These are phyloP conservation scores for Octopus sinensis DNA, from an alignment of 1,140 invertebrate species.

Conservation along the genomic window DNA sequence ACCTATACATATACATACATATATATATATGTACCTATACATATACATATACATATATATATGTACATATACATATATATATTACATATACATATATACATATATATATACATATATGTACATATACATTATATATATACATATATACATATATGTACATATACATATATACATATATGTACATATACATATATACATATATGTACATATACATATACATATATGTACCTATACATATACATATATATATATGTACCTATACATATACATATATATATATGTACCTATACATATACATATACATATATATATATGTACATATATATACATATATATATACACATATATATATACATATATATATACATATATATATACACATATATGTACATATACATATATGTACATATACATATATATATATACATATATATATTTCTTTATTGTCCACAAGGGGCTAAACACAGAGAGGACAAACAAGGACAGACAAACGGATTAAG, in stretches of 20 bases:
- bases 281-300: background rate
- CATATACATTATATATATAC: background rate
- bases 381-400: background rate
- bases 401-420: background rate
- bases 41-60: background rate
- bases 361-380: background rate
- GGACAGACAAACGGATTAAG: background rate
- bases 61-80: background rate
- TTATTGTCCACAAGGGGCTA: too few relatives aligned
- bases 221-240: background rate
- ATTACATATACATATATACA: background rate
- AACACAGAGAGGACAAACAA: too few relatives aligned
- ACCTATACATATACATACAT: background rate
- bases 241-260: background rate
- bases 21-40: background rate
- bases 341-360: background rate
- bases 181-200: background rate
- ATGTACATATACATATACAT: background rate
- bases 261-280: background rate
- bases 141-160: background rate
- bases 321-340: background rate
- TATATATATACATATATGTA: background rate
- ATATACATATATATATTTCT: too few relatives aligned
- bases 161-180: background rate
- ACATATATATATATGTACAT: background rate